These are phyloP conservation scores for Zaprionus nigranus DNA, from an alignment of 1,140 invertebrate genomes.

Conservation along the genomic window DNA sequence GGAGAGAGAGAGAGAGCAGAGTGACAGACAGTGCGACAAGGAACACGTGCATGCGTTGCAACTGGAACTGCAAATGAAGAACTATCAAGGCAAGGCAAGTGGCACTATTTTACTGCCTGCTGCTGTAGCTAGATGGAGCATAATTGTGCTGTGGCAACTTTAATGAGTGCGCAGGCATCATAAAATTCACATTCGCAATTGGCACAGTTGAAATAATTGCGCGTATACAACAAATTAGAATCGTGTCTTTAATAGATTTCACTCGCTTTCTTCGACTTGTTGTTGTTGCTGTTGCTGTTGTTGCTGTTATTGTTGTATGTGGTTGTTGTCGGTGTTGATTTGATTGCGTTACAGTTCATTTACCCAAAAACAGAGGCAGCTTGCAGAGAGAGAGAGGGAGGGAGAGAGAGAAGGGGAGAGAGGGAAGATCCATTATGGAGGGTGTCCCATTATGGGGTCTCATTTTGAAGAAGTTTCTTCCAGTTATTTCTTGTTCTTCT, in stretches of 20 bases:
- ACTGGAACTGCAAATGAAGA: neutral
- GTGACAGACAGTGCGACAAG: neutral
- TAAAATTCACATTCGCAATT: slow-evolving; percentile 10
- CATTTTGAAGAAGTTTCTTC: slow-evolving; percentile 32
- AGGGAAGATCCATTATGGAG: too few relatives aligned
- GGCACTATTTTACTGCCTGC: neutral
- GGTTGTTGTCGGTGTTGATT: slow-evolving; percentile 63
- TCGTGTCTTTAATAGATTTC: slow-evolving; percentile 73
- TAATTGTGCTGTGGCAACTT: neutral
- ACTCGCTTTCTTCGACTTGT: slow-evolving; percentile 12
- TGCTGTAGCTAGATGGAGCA: neutral
- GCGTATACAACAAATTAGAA: slow-evolving; percentile 47
- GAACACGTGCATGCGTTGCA: neutral
- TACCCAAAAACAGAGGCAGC: slow-evolving; percentile 54
- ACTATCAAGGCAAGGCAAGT: neutral
- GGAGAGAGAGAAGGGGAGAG: neutral
- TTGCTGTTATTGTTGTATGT: slow-evolving; percentile 40
- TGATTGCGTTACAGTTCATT: slow-evolving; percentile 84
- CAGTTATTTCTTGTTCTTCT: neutral
- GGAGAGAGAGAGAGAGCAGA: neutral
- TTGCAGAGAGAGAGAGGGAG: too few relatives aligned
- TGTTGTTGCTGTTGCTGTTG: slow-evolving; percentile 36
- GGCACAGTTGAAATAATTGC: slow-evolving; percentile 56
- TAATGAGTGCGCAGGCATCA: slow-evolving; percentile 1
- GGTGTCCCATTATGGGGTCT: slow-evolving; percentile 37